A percentile compares a stretch with the other conserved stretches of the same genome.
phyloP scores from a whole-genome alignment of 2,113 vertebrate species.

The Otocyon megalotis region DNA sequence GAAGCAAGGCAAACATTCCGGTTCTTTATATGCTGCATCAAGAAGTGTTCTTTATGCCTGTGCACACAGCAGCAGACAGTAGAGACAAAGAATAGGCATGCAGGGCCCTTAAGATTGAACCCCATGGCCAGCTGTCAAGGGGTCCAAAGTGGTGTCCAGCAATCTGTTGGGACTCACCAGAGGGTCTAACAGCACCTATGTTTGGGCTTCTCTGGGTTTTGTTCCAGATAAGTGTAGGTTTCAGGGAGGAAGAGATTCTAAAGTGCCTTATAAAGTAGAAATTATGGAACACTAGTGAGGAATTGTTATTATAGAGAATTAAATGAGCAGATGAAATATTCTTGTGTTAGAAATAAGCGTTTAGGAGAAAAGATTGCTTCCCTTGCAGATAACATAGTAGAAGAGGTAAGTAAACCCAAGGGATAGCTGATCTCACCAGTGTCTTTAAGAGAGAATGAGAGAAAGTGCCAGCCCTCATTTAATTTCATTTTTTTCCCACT shows the following conservation, averaged over 20 bases:
- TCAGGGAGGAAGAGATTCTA: not conserved
- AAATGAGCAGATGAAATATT: slow-evolving; percentile 36
- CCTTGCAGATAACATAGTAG: slow-evolving; percentile 39
- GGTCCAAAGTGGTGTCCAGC: not conserved
- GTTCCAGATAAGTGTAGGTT: not conserved
- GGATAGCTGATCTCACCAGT: slow-evolving; percentile 32
- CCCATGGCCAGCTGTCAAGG: not conserved
- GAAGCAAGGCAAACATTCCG: not conserved
- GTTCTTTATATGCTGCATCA: not conserved
- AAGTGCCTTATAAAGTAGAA: slow-evolving; percentile 10
- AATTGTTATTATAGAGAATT: slow-evolving; percentile 62
- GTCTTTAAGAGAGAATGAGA: slow-evolving; percentile 39
- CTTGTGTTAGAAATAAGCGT: slow-evolving; percentile 39
- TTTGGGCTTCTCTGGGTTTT: not conserved
- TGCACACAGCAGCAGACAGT: not conserved
- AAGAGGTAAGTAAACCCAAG: slow-evolving; percentile 60
- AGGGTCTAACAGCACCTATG: not conserved
- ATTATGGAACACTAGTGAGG: not conserved
- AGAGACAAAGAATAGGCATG: not conserved
- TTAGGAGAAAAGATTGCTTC: slow-evolving; percentile 36
- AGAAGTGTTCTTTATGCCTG: not conserved
- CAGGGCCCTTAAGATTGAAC: not conserved
- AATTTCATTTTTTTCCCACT: slow-evolving; percentile 57
- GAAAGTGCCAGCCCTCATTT: slow-evolving; percentile 51
- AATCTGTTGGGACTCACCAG: not conserved